Evolutionary conservation across 2,113 vertebrate genomes (phyloP), one percentile per base, ranked within the genome.

Genomic region (Spea multiplicata): DNA sequence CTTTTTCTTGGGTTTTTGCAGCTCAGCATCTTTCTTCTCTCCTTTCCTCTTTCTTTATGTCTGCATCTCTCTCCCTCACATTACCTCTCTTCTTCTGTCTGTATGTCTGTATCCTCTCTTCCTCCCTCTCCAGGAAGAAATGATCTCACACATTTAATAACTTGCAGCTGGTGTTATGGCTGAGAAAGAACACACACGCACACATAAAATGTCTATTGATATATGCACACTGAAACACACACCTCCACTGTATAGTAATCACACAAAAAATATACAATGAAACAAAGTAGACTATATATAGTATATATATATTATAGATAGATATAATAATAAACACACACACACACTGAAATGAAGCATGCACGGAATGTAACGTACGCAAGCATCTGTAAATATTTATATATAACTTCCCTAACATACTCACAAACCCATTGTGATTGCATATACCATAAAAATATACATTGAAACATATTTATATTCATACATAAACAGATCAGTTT

Each of bases 111-210:
- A 50, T 45, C 14, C 47, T 65, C 62, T 68, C 57, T 14, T 50
- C 55, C 30, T 14, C 49, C 44, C 71, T 73, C 70, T 61, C 14
- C 71, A 80, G 84, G 84, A 84, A 84, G 74, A 71, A 82, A 82
- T 84, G 84, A 84, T 66, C 84, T 84, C 82, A 83, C 73, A 69
- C 82, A 48, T 73, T 79, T 83, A 84, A 84, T 84, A 77, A 67
- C 79, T 82, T 83, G 76, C 84, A 84, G 84, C 82, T 84, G 83
- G 74, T 77, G 75, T 71, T 61, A 69, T 73, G 49, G 77, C 74
- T 80, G 78, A 61, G 78, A 50, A 45, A 80, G 78, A 71, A 80
- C 78, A 80, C 78, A 80, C 71, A 80, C 78, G 67, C 44, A 57
- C 70, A 30, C 30, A 30, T 30, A 30, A 30, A 30, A 30, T 30